Base-by-base conservation (phyloP, 1,140 invertebrate species). In the Trachelipus rathkii region DNA sequence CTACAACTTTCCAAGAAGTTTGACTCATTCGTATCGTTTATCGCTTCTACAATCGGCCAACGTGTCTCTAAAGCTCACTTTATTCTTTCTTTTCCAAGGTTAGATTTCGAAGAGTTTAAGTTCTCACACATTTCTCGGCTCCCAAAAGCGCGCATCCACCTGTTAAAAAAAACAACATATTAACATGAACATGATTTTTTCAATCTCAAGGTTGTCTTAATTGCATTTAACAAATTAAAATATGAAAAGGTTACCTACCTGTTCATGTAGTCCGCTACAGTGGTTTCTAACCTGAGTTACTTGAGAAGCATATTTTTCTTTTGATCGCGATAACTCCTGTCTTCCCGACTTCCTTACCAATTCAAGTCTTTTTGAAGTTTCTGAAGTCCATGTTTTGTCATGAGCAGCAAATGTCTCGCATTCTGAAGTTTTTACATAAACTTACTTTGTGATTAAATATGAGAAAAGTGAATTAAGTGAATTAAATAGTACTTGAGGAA, bases 81-180 rank as follows among this genome's bases (percentile, higher is more conserved):
- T 7, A 95, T 90, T 85, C 92, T 91, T 82, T 98, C 96, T 87
- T n/a, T n/a, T 99, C 96, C 50, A 98, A 86, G n/a, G 90, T 89
- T 85, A 99, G 89, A 87, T 99, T 99, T 84, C 93, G 93, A 81
- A 96, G 94, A 0, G 95, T 95, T n/a, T 44, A 99, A 86, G 73
- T 93, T 90, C 83, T 98, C 96, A 0, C 99, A 95, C 96, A 99
- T 99, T 87, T 98, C 95, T 86, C 97, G 44, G 96, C 95, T 10
- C 97, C 97, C 44, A 99, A 87, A n/a, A n/a, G 96, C 95, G n/a
- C 33, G 95, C 95, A 87, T 99, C 97, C 71, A 98, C 95, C 90
- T 94, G 81, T 73, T 73, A 78, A 81, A 0, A 70, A 66, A 19
- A 33, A 33, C 33, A 33, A n/a, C n/a, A n/a, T n/a, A 33, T 33